Evolutionary conservation across 2,797 vertebrate species (phyloP), one percentile per base, ranked within the genome.

Genomic region (Channallabes apus): DNA sequence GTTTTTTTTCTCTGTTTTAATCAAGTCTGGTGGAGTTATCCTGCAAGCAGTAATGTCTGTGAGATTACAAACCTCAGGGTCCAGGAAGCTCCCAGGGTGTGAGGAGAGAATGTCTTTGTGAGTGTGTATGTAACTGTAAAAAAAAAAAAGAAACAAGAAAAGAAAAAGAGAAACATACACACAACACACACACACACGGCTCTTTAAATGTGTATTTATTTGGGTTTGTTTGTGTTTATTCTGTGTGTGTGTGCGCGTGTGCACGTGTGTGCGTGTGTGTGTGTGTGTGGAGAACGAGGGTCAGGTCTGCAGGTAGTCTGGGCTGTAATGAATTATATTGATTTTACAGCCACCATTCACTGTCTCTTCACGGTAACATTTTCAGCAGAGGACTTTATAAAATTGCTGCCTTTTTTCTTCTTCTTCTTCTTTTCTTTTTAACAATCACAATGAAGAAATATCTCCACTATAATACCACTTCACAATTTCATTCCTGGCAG

Each of bases 301-400:
- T 95, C 94, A 94, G 88, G 85, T 86, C 83, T 89, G 90, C 88
- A 94, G 93, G 91, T 93, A 93, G 91, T 91, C 92, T 88, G 89
- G 93, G 92, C 93, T 94, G 93, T 94, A 95, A 96, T 95, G 94
- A 95, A 95, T 93, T 94, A 90, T 95, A 96, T 96, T 94, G 95
- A 96, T 96, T 95, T 95, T 91, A 92, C 90, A 93, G 93, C 92
- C 93, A 91, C 91, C 91, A 94, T 94, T 95, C 93, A 95, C 94
- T 93, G 92, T 92, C 91, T 93, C 93, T 92, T 93, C 87, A 82
- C 90, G 86, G 92, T 85, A 92, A 92, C 93, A 94, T 95, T 95
- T 94, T 94, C 93, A 94, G 92, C 92, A 91, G 89, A 94, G 92
- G 92, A 92, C 92, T 94, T 92, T 93, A 94, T 94, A 94, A 95